phyloP scores from a whole-genome alignment of 2,113 vertebrate species.

The Lepus americanus region DNA sequence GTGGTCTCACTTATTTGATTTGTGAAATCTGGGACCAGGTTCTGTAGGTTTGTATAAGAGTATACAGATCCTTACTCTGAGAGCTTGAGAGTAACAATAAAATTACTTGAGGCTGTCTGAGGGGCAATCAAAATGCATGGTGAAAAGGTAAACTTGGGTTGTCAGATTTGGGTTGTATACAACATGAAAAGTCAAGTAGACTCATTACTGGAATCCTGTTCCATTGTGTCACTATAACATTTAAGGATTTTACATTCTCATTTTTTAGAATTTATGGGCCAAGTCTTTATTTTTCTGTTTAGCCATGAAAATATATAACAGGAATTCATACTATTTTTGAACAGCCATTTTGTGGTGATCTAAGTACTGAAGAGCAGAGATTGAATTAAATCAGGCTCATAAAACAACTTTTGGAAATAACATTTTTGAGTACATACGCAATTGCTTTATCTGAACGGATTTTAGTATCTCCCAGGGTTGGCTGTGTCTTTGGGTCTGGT shows the following conservation, averaged over 20 bases:
- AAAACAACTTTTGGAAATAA: not conserved
- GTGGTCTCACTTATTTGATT: not conserved
- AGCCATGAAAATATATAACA: not conserved
- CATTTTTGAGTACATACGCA: not conserved
- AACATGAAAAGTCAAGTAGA: not conserved
- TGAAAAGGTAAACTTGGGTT: conserved; percentile 10
- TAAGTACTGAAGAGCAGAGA: not conserved
- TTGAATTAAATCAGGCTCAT: not conserved
- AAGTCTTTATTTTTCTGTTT: not conserved
- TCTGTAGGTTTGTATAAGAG: not conserved
- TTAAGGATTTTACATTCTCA: not conserved
- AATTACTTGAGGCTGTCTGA: not conserved
- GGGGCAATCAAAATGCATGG: not conserved
- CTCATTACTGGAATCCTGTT: not conserved
- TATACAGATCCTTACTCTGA: not conserved
- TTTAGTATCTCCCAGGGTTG: not conserved
- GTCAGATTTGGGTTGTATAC: not conserved
- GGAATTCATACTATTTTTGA: not conserved
- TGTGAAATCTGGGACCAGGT: not conserved
- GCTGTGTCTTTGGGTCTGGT: not conserved
- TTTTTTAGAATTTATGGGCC: not conserved
- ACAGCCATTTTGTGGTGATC: not conserved
- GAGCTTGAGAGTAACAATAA: not conserved
- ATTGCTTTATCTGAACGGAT: not conserved
- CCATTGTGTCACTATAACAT: not conserved